Conservation (phyloP, 1,140 invertebrate species). For the Lepidotrigona ventralis region DNA sequence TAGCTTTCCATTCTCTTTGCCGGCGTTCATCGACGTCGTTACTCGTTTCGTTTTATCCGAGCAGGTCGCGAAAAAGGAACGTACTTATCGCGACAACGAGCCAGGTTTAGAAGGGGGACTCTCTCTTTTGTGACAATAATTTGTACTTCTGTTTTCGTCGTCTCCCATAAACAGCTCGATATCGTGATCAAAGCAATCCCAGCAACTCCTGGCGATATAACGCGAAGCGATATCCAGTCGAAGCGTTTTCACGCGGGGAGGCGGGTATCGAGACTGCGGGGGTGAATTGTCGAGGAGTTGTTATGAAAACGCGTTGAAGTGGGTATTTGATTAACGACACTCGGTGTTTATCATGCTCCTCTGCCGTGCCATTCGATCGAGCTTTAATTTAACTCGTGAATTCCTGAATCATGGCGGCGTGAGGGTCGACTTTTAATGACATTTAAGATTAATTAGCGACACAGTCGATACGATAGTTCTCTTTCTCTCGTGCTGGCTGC, state of each 20-base stretch:
- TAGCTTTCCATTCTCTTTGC: slow-evolving; percentile 13
- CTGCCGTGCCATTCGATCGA: neutral
- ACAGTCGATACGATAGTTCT: neutral
- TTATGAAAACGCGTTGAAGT: slow-evolving; percentile 23
- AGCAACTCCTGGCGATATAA: neutral
- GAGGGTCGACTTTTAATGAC: slow-evolving; percentile 2
- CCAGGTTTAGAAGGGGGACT: neutral
- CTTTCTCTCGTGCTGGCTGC: no score
- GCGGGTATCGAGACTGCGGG: neutral
- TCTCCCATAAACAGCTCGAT: slow-evolving; percentile 15
- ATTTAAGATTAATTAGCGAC: neutral
- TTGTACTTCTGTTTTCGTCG: neutral
- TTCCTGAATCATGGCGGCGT: no score
- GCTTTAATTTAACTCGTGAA: slow-evolving; percentile 11
- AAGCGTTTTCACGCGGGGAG: neutral
- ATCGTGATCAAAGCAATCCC: neutral
- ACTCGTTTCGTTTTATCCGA: slow-evolving; percentile 10
- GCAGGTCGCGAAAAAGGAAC: neutral
- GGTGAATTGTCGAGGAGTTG: neutral
- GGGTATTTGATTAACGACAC: slow-evolving; percentile 29
- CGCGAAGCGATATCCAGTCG: neutral
- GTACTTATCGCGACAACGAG: slow-evolving; percentile 8
- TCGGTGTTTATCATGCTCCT: neutral
- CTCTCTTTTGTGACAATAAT: neutral
- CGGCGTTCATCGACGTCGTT: neutral